Evolutionary conservation across 2,888 invertebrate genomes (phyloP).

Genomic region (Chrysodeixis includens): DNA sequence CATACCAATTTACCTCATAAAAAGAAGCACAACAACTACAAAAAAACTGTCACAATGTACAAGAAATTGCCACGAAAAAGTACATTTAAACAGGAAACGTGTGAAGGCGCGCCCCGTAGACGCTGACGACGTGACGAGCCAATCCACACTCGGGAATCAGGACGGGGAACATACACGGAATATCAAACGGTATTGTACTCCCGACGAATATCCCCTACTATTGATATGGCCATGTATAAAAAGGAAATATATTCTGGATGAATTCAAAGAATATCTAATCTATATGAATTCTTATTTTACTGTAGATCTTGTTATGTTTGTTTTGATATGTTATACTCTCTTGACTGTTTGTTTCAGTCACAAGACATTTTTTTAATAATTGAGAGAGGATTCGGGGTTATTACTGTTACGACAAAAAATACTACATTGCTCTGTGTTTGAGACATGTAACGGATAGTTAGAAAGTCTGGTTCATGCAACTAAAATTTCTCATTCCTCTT

Average conservation of each 20-base stretch:
- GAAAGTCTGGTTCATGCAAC: too few species aligned
- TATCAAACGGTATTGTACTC: constrained; percentile 74
- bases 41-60: constrained; percentile 44
- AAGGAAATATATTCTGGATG: constrained; percentile 44
- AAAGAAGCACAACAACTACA: constrained; percentile 33
- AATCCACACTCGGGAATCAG: constrained; percentile 77
- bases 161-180: constrained; percentile 72
- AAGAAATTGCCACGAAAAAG: constrained; percentile 61
- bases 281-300: constrained; percentile 18
- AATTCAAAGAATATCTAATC: constrained; percentile 51
- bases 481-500: too few species aligned
- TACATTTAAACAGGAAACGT: constrained; percentile 68
- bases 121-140: constrained; percentile 72
- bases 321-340: too few species aligned
- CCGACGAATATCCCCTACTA: constrained; percentile 59
- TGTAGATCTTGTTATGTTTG: constrained; percentile 23
- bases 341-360: too few species aligned
- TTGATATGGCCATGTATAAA: constrained; percentile 57
- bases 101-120: constrained; percentile 63
- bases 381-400: too few species aligned
- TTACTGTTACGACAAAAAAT: too few species aligned
- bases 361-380: too few species aligned
- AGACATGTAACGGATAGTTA: too few species aligned
- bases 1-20: background rate
- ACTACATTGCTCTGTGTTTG: too few species aligned